Evolutionary conservation across 2,113 vertebrate species (phyloP).

Genomic region (Hyla sarda): DNA sequence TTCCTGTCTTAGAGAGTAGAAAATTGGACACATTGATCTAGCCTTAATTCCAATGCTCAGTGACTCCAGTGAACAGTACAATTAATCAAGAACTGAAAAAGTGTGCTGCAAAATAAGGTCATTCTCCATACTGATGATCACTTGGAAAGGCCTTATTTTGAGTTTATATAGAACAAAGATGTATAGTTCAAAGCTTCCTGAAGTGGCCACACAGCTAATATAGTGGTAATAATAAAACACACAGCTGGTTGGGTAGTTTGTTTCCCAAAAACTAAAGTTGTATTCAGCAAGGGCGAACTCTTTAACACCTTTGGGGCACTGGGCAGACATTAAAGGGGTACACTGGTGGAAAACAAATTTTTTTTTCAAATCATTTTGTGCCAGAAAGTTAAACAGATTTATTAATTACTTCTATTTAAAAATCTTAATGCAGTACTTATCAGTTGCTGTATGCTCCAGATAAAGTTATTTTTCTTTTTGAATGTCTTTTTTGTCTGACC

Average conservation of each 20-base stretch:
- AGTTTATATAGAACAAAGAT: not conserved
- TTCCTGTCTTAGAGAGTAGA: constrained; percentile 35
- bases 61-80: constrained; percentile 33
- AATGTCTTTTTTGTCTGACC: no score
- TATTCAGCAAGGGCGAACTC: not conserved
- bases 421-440: no score
- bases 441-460: no score
- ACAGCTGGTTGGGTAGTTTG: not conserved
- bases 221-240: not conserved
- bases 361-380: no score
- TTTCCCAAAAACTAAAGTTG: not conserved
- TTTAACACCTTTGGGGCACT: no score
- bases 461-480: no score
- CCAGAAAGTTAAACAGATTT: no score
- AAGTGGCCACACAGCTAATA: not conserved
- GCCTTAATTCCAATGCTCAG: constrained; percentile 44
- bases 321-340: no score
- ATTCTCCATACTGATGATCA: constrained; percentile 22
- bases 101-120: not conserved
- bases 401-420: no score
- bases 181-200: not conserved
- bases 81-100: constrained; percentile 41
- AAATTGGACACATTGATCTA: constrained; percentile 55
- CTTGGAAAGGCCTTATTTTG: not conserved
- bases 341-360: no score